Evolutionary conservation across 2,888 invertebrate genomes (phyloP), one percentile per base, ranked within the genome.

Genomic region (Drosophila bunnanda): DNA sequence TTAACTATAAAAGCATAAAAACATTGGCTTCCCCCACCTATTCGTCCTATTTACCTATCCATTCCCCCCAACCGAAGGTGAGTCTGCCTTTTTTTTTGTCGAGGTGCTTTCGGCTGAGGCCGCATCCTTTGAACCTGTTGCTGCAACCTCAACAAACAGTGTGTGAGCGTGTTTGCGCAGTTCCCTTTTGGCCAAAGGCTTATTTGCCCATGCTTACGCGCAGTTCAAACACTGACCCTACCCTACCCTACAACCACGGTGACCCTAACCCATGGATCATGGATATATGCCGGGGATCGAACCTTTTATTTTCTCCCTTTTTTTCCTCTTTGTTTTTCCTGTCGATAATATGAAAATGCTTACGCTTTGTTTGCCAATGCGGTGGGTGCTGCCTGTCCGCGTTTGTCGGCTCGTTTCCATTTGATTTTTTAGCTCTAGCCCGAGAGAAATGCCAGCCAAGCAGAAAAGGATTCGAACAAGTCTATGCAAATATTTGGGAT

Each of bases 41-140:
- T 44, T 13, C 17, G 32, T 50, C 34, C n/a, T 53, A 34, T 53
- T 53, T 36, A 22, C 13, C n/a, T 36, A 22, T 25, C n/a, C 36
- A 22, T 36, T 53, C 8, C 52, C 48, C 20, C 34, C 34, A 48
- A 30, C 52, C 52, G 34, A 1, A 20, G 52, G 22, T 59, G 56
- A 66, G 62, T 54, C 53, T 58, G 46, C 60, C 60, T 57, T 57
- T 67, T 62, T 62, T 66, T 60, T 22, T 43, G 12, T 20, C 32
- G 36, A 43, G 50, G 30, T 50, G 50, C 50, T 52, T 52, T 52
- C 22, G 50, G 10, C 34, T n/a, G 50, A 61, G 70, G 70, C 59
- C 80, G 79, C 82, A 87, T 84, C 87, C 89, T 89, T 88, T 90
- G 89, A 90, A 89, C 86, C 80, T 88, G 80, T 83, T 80, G 79